Evolutionary conservation across 2,888 invertebrate species (phyloP).

Genomic region (Heliconius cydno): DNA sequence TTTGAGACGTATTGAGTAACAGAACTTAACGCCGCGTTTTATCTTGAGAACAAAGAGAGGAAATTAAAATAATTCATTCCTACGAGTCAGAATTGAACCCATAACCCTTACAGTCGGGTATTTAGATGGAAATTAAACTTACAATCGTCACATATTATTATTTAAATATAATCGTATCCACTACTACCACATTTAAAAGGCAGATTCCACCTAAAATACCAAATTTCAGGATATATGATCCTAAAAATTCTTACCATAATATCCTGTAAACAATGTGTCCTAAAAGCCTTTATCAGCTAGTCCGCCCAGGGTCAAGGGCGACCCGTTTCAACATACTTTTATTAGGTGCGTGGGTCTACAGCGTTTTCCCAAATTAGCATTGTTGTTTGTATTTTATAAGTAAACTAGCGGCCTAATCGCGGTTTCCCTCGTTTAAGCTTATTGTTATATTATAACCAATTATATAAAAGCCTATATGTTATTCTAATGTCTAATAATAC

Average conservation of each 20-base stretch:
- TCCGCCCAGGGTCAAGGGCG: slow-evolving; percentile 26
- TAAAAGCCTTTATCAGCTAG: slow-evolving; percentile 1
- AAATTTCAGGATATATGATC: not conserved
- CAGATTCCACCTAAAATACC: too few relatives aligned
- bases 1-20: not conserved
- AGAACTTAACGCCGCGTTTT: not conserved
- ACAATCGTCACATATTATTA: too few relatives aligned
- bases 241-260: not conserved
- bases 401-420: not conserved
- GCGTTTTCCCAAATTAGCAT: slow-evolving; percentile 11
- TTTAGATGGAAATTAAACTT: too few relatives aligned
- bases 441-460: too few relatives aligned
- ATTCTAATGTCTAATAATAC: too few relatives aligned
- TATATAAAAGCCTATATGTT: too few relatives aligned
- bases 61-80: not conserved
- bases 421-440: too few relatives aligned
- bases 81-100: too few relatives aligned
- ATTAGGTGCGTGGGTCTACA: not conserved
- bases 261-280: not conserved
- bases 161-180: too few relatives aligned
- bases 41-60: not conserved
- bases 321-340: slow-evolving; percentile 14
- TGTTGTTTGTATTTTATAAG: not conserved
- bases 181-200: too few relatives aligned
- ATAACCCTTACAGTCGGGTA: too few relatives aligned